A percentile compares a stretch with the other conserved stretches of the same genome.
Conservation (phyloP, 2,888 invertebrate species). For the Drosophila atripex region DNA sequence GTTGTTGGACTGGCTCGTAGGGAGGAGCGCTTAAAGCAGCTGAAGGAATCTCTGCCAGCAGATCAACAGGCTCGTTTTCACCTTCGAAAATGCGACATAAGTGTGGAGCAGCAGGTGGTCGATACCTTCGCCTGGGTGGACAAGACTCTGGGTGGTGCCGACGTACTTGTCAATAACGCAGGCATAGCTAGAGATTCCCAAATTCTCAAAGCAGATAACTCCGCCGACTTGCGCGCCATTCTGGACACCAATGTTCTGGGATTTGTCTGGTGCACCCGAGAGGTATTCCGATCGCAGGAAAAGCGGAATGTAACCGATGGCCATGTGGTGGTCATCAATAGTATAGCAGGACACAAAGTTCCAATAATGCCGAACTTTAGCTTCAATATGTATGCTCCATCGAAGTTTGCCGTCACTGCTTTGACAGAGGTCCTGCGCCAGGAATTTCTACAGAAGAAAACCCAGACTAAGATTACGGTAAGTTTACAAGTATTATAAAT, state of each 20-base stretch:
- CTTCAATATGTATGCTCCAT: constrained; percentile 76
- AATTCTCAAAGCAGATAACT: constrained; percentile 56
- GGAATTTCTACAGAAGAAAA: constrained; percentile 71
- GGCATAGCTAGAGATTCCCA: constrained; percentile 85
- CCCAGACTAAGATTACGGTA: constrained; percentile 70
- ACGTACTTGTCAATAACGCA: constrained; percentile 93
- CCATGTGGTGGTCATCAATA: constrained; percentile 84
- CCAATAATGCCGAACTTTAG: constrained; percentile 54
- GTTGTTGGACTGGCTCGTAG: constrained; percentile 85
- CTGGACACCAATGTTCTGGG: constrained; percentile 84
- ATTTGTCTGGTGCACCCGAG: constrained; percentile 83
- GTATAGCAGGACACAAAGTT: constrained; percentile 73
- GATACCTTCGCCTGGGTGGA: constrained; percentile 35
- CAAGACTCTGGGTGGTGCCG: constrained; percentile 87
- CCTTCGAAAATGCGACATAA: constrained; percentile 24
- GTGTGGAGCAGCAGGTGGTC: constrained; percentile 32
- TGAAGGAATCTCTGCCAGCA: constrained; percentile 84
- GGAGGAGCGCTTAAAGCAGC: constrained; percentile 85
- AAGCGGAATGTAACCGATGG: constrained; percentile 82
- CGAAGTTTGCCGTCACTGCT: constrained; percentile 77
- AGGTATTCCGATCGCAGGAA: constrained; percentile 84
- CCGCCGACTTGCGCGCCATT: constrained; percentile 66
- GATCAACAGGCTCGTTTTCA: constrained; percentile 28
- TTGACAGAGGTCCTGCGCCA: constrained; percentile 74
- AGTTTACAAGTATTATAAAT: background rate